phyloP scores from a whole-genome alignment of 1,140 invertebrate genomes.

The Phocides pigmalion region DNA sequence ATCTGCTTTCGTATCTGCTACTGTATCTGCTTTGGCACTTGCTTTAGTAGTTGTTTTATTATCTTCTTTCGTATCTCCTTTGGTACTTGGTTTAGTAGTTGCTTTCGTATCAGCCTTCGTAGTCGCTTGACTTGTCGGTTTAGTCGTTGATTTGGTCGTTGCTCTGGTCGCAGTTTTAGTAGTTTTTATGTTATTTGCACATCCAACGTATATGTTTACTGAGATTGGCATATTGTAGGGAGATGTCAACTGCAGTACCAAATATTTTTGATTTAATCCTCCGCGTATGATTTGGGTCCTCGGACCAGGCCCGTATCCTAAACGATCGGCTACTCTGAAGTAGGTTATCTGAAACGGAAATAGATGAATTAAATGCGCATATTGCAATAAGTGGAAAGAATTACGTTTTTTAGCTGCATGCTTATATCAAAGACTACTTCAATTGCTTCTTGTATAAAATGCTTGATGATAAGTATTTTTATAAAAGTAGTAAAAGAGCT shows the following conservation, averaged over 20 bases:
- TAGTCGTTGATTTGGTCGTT: slow-evolving; percentile 32
- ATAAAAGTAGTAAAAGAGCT: no score
- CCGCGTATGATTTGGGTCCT: slow-evolving; percentile 55
- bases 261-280: slow-evolving; percentile 54
- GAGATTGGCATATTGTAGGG: slow-evolving; percentile 57
- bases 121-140: slow-evolving; percentile 11
- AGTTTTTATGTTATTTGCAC: slow-evolving; percentile 29
- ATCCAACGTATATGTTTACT: slow-evolving; percentile 66
- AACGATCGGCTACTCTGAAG: slow-evolving; percentile 59
- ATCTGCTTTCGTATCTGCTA: no score
- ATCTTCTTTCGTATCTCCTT: no score
- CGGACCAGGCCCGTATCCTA: slow-evolving; percentile 59
- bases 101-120: no score
- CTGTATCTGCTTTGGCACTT: no score
- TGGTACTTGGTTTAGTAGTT: no score
- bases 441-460: no score
- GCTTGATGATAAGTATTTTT: no score
- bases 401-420: not conserved
- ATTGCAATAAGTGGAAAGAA: no score
- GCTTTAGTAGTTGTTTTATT: no score
- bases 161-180: no score
- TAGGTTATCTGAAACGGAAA: slow-evolving; percentile 64
- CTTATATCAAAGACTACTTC: no score
- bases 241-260: slow-evolving; percentile 52
- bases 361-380: not conserved